Evolutionary conservation across 2,113 vertebrate species (phyloP), one percentile per base, ranked within the genome.

Genomic region (Galeopterus variegatus): DNA sequence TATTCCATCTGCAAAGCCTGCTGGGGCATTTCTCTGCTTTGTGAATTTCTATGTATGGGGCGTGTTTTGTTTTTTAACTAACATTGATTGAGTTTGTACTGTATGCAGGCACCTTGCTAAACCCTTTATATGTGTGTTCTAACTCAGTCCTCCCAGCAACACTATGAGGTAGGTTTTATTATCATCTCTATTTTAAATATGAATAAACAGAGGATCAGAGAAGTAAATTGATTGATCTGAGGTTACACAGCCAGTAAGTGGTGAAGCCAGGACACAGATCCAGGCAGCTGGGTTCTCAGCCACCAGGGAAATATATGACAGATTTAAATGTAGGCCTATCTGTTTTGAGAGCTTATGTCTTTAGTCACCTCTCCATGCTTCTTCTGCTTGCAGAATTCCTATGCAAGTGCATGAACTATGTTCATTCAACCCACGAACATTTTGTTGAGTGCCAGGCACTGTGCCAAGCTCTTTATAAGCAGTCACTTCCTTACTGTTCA

Each of bases 61-160:
- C 4, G 14, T 45, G 70, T 60, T 93, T 95, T 62, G 85, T 76
- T 81, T 95, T 95, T 82, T 58, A 88, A 62, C 23, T 24, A 84
- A 41, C 41, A 69, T 64, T 64, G 33, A 15, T 2, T 36, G 72
- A 90, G 36, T 26, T 87, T 81, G 83, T 87, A 60, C 56, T 67
- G 41, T 79, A 31, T 45, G 36, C 72, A 36, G 86, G 65, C 6
- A 80, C 31, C 82, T 56, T 48, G 36, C 31, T 64, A 60, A 94
- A 60, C 41, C 62, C 8, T 83, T 28, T 45, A 31, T 70, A 10
- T 6, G 10, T 26, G n/a, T 56, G 17, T 96, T 90, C 54, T 77
- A 58, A 48, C 21, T 70, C 60, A 54, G 52, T 73, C 69, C 81
- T 93, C 69, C 80, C 18, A 67, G 14, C 4, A 36, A 84, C 21